Percentiles rank a stretch among this genome's conserved stretches.
These are phyloP conservation scores for Morpho deidamia DNA, from an alignment of 2,888 invertebrate genomes.

Conservation along the genomic window DNA sequence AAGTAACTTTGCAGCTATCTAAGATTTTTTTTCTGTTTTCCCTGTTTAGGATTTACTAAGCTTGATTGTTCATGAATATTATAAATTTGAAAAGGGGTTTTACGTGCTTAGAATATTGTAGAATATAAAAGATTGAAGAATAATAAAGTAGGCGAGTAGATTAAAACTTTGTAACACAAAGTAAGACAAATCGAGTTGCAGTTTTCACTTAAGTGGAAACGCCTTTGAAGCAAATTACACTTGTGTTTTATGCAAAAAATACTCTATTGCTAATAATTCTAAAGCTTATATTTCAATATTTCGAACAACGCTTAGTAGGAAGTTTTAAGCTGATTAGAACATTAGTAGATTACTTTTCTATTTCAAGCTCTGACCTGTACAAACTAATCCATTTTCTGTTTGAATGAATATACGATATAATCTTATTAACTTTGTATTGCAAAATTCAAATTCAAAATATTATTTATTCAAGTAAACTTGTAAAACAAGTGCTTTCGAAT, in stretches of 20 bases:
- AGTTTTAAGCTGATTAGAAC: slow-evolving; percentile 14
- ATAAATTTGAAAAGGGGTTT: too few species aligned
- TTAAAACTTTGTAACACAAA: background rate
- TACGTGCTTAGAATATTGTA: too few species aligned
- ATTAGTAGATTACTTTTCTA: slow-evolving; percentile 18
- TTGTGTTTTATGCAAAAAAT: background rate
- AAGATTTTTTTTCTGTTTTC: too few species aligned
- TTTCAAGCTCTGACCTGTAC: slow-evolving; percentile 11
- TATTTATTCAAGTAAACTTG: too few species aligned
- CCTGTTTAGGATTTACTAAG: too few species aligned
- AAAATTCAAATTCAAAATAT: too few species aligned
- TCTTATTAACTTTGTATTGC: too few species aligned
- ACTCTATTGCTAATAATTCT: background rate
- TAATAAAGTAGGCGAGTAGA: too few species aligned
- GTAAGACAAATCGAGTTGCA: background rate
- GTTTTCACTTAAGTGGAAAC: background rate
- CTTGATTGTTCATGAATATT: too few species aligned
- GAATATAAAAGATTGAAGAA: too few species aligned
- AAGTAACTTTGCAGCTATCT: too few species aligned
- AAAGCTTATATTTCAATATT: background rate
- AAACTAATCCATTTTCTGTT: slow-evolving; percentile 12
- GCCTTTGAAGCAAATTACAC: background rate
- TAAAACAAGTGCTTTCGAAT: too few species aligned
- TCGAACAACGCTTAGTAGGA: background rate
- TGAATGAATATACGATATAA: background rate